Percentiles rank a stretch among this genome's conserved stretches.
Conservation (phyloP, 2,113 vertebrate species). For the Aleadryas rufinucha region DNA sequence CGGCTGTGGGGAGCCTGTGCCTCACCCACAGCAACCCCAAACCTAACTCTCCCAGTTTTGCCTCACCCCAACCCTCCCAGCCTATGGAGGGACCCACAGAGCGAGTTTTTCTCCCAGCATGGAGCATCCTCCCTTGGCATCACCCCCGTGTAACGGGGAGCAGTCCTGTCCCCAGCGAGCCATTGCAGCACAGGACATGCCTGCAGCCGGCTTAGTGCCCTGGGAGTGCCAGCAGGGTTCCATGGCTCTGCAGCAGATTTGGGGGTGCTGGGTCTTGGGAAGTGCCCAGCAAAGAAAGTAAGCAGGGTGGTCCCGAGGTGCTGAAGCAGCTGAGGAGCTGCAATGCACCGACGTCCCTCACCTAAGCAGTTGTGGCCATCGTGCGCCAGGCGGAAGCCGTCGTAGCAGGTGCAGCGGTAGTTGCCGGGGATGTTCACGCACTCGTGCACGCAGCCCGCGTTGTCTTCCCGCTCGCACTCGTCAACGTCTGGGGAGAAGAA, state of each 20-base stretch:
- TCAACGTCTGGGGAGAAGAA: constrained; percentile 83
- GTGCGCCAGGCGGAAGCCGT: constrained; percentile 93
- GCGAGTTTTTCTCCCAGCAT: neutral
- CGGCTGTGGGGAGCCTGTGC: neutral
- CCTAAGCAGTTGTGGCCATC: constrained; percentile 97
- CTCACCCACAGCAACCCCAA: neutral
- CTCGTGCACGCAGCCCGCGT: constrained; percentile 94
- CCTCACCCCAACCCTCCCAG: neutral
- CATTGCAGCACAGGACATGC: fast-evolving
- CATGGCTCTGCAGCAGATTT: fast-evolving
- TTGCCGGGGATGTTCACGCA: constrained; percentile 98
- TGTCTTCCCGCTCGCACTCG: constrained; percentile 92
- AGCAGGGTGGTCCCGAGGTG: neutral
- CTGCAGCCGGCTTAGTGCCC: neutral
- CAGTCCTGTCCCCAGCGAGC: neutral
- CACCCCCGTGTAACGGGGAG: fast-evolving
- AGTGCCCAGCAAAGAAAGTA: neutral
- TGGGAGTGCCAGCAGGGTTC: fast-evolving
- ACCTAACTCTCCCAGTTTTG: neutral
- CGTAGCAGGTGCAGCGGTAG: constrained; percentile 96
- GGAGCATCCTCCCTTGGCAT: neutral
- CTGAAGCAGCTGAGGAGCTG: neutral
- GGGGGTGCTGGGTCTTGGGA: too few relatives aligned
- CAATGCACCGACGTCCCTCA: neutral
- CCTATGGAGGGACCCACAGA: neutral